phyloP scores from a whole-genome alignment of 2,888 invertebrate species.

The Spodoptera littoralis region DNA sequence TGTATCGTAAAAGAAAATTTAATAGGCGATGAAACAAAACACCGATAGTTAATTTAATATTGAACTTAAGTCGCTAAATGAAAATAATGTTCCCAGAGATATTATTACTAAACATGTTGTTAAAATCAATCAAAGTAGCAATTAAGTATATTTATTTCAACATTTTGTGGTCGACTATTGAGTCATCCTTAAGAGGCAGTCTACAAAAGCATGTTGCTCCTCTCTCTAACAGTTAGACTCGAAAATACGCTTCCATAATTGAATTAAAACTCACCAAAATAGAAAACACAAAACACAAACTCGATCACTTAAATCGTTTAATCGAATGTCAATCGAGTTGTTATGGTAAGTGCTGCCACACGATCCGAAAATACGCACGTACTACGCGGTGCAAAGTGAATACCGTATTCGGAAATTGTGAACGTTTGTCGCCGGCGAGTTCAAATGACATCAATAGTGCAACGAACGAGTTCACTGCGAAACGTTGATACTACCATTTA shows the following conservation, averaged over 20 bases:
- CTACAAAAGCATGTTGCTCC: too few relatives aligned
- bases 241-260: not conserved
- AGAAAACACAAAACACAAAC: slow-evolving; percentile 16
- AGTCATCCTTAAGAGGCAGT: too few relatives aligned
- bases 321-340: slow-evolving; percentile 54
- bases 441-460: slow-evolving; percentile 55
- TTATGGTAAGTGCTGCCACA: slow-evolving; percentile 41
- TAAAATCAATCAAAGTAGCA: too few relatives aligned
- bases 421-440: slow-evolving; percentile 50
- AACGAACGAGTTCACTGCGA: slow-evolving; percentile 53
- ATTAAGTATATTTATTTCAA: too few relatives aligned
- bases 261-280: slow-evolving; percentile 5
- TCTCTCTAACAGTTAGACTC: too few relatives aligned
- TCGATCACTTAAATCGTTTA: slow-evolving; percentile 31
- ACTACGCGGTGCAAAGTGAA: slow-evolving; percentile 50
- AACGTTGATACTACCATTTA: slow-evolving; percentile 40
- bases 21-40: slow-evolving; percentile 57
- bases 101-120: slow-evolving; percentile 14
- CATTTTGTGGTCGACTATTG: too few relatives aligned
- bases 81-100: slow-evolving; percentile 37
- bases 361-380: slow-evolving; percentile 52
- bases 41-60: slow-evolving; percentile 52
- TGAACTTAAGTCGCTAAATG: slow-evolving; percentile 44
- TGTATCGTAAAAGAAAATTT: slow-evolving; percentile 62
- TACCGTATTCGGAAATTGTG: slow-evolving; percentile 59